Conservation (phyloP, 2,113 vertebrate genomes). For the Emydura subglobosa region DNA sequence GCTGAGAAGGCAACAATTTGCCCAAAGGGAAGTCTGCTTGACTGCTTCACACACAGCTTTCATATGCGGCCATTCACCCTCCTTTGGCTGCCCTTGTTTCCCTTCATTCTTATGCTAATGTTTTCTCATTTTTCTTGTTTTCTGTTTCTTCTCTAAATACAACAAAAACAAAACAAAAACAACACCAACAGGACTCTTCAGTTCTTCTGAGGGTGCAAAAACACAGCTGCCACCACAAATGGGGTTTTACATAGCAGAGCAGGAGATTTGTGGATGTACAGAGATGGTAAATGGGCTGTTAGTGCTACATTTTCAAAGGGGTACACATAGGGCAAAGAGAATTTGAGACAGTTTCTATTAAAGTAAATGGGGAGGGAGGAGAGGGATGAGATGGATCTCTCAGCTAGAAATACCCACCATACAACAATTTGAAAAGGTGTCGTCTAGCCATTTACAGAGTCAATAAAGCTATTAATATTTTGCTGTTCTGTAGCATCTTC, state of each 20-base stretch:
- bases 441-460: neutral
- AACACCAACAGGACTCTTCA: neutral
- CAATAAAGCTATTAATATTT: neutral
- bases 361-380: neutral
- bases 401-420: neutral
- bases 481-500: neutral
- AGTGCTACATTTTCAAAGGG: neutral
- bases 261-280: neutral
- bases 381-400: neutral
- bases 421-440: neutral
- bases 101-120: neutral
- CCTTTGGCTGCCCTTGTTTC: neutral
- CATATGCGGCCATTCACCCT: neutral
- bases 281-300: neutral
- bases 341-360: neutral
- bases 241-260: neutral
- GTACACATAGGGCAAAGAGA: neutral
- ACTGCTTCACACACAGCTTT: neutral
- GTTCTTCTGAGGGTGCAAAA: neutral
- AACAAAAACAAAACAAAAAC: neutral
- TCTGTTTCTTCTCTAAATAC: neutral
- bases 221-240: neutral
- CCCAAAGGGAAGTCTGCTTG: neutral
- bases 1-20: neutral
- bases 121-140: neutral